Evolutionary conservation across 1,140 invertebrate species (phyloP), one percentile per base, ranked within the genome.

Genomic region (Panagrolaimus sp.): DNA sequence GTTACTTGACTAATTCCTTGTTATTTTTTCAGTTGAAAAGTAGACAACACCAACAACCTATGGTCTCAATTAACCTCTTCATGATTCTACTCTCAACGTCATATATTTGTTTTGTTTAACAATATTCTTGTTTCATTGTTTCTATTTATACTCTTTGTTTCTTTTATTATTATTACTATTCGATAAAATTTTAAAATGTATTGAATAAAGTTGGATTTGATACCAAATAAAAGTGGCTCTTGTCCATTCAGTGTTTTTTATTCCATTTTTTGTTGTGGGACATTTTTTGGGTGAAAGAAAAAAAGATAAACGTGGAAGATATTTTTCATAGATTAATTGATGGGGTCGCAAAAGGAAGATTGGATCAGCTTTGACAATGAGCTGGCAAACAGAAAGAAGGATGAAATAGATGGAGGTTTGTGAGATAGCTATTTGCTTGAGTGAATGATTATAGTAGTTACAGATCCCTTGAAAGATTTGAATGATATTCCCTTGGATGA

Each of bases 11-110:
- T 38, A 38, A 38, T 38, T 38, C 7, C 2, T 7, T 4, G 2
- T 38, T 7, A 20, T 57, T 27, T 57, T 57, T 57, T 57, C 51
- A 57, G 51, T 57, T 27, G 51, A 57, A 27, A 57, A 57, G n/a
- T 57, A 57, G 27, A 27, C 27, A 20, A 27, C n/a, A n/a, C n/a
- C n/a, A n/a, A n/a, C n/a, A 14, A 27, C n/a, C 14, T 11, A 20
- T 20, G 51, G 20, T 57, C 27, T 27, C 20, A 25, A 27, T 27
- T 20, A 57, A 57, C 20, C 51, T 11, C 48, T 16, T 57, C 51
- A 57, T 16, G 9, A 27, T 25, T 57, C 51, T 20, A 9, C 20
- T 57, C 47, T 23, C 47, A 5, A 20, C 51, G n/a, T 20, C 3
- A 20, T n/a, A 57, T 57, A 25, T 13, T 57, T 57, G 20, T 57